Evolutionary conservation across 2,797 vertebrate genomes (phyloP), one percentile per base, ranked within the genome.

Genomic region (Harpagifer antarcticus): DNA sequence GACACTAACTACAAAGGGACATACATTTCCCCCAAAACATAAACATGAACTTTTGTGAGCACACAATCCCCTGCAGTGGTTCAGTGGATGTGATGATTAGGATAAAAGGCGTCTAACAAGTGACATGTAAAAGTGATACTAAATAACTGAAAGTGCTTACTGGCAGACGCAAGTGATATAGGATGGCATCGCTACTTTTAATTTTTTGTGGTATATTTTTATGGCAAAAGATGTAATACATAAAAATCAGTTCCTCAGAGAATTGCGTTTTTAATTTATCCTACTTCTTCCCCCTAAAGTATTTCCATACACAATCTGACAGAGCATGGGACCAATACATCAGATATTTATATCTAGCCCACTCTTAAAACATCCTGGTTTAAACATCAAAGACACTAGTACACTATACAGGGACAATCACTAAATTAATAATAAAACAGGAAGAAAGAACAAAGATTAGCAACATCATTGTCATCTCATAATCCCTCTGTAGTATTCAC

Each of bases 71-170:
- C 71, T 62, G 76, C 37, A 50, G 72, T 45, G 54, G 44, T 55
- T 80, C 20, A 65, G 31, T 31, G 16, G 40, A 19, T 63, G 19
- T 43, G 54, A 69, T 71, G 78, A 78, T 85, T 71, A 68, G n/a
- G n/a, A n/a, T n/a, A n/a, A n/a, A n/a, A n/a, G n/a, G n/a, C n/a
- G n/a, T n/a, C n/a, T n/a, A n/a, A n/a, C n/a, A n/a, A n/a, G n/a
- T n/a, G n/a, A n/a, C n/a, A n/a, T n/a, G n/a, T n/a, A n/a, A n/a
- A 79, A 81, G 61, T 69, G 62, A 19, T 64, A 76, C 79, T 79
- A 72, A 79, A 81, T 72, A 55, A 69, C 33, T 54, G 45, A 81
- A 78, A 83, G 61, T 77, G 67, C 68, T 81, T 72, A 65, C 66
- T 49, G 73, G 64, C 66, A 70, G 68, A 74, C 14, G 58, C 70